Conservation (phyloP, 2,888 invertebrate species). For the Epirrhoe alternata region DNA sequence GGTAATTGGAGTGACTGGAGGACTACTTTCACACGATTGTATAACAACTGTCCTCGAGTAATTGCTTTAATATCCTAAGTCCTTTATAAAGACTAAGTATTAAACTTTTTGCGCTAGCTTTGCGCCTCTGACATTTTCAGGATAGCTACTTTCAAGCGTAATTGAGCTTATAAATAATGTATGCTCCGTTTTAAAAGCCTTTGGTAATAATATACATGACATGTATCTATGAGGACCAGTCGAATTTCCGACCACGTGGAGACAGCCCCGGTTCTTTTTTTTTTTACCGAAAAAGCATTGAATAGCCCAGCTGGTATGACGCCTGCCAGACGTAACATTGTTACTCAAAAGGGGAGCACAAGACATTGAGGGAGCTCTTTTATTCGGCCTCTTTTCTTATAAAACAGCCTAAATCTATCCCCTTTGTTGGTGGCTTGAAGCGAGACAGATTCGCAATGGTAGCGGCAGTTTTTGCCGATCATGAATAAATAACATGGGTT, state of each 20-base stretch:
- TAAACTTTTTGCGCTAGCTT: conserved; percentile 48
- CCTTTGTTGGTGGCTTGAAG: conserved; percentile 56
- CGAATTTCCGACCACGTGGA: conserved; percentile 77
- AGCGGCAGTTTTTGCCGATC: conserved; percentile 52
- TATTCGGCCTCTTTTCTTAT: conserved; percentile 51
- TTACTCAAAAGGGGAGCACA: conserved; percentile 69
- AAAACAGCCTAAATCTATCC: conserved; percentile 52
- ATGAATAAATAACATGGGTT: conserved; percentile 64
- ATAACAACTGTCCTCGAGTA: conserved; percentile 54
- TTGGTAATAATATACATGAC: conserved; percentile 44
- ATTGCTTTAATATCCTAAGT: conserved; percentile 49
- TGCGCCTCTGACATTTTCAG: conserved; percentile 57
- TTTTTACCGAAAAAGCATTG: conserved; percentile 57
- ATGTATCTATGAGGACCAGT: conserved; percentile 53
- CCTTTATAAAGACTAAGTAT: conserved; percentile 40
- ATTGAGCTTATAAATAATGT: conserved; percentile 41
- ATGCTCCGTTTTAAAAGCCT: conserved; percentile 19
- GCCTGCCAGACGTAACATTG: conserved; percentile 72
- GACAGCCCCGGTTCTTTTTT: conserved; percentile 51
- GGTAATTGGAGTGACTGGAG: conserved; percentile 73
- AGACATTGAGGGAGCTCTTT: conserved; percentile 70
- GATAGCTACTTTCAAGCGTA: conserved; percentile 42
- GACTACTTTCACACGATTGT: conserved; percentile 76
- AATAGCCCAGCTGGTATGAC: conserved; percentile 81
- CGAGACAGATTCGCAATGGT: conserved; percentile 71